These are phyloP conservation scores for Notothenia rossii DNA, from an alignment of 2,113 vertebrate genomes.

Conservation along the genomic window DNA sequence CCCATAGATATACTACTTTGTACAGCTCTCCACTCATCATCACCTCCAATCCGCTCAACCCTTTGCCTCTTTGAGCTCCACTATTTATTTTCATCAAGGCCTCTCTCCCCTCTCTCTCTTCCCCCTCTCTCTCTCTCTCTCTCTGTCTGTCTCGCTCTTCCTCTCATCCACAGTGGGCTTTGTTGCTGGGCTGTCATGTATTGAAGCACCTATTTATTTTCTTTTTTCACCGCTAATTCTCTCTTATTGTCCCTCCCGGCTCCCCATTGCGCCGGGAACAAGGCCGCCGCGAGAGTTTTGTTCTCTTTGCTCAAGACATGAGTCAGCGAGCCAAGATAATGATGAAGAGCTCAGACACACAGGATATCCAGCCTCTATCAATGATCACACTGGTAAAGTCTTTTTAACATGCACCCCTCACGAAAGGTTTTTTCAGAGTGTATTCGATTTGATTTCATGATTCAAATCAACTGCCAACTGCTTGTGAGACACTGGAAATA, in stretches of 20 bases:
- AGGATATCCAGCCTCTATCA: constrained; percentile 53
- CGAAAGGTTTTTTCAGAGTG: constrained; percentile 32
- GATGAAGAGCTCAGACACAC: constrained; percentile 66
- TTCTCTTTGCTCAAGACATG: constrained; percentile 84
- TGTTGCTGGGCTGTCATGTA: constrained; percentile 94
- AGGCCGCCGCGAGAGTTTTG: constrained; percentile 84
- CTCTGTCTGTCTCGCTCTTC: constrained; percentile 11
- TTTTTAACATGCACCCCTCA: constrained; percentile 15
- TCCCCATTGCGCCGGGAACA: constrained; percentile 88
- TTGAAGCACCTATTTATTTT: constrained; percentile 96
- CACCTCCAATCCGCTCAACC: constrained; percentile 84
- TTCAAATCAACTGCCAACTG: constrained; percentile 8
- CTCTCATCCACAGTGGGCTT: constrained; percentile 80
- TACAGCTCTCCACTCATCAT: constrained; percentile 94
- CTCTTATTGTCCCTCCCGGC: constrained; percentile 86
- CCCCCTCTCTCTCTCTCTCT: constrained; percentile 21
- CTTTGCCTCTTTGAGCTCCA: constrained; percentile 69
- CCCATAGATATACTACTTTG: constrained; percentile 93
- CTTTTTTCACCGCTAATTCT: constrained; percentile 94
- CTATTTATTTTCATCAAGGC: constrained; percentile 95
- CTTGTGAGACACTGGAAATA: neutral
- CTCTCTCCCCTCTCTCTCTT: constrained; percentile 64
- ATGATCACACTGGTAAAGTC: constrained; percentile 42
- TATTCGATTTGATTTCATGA: constrained; percentile 15
- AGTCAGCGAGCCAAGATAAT: constrained; percentile 84